A percentile compares a stretch with the other conserved stretches of the same genome.
phyloP scores from a whole-genome alignment of 92 coral and sea anemone genomes.

The Bergia puertoricense region DNA sequence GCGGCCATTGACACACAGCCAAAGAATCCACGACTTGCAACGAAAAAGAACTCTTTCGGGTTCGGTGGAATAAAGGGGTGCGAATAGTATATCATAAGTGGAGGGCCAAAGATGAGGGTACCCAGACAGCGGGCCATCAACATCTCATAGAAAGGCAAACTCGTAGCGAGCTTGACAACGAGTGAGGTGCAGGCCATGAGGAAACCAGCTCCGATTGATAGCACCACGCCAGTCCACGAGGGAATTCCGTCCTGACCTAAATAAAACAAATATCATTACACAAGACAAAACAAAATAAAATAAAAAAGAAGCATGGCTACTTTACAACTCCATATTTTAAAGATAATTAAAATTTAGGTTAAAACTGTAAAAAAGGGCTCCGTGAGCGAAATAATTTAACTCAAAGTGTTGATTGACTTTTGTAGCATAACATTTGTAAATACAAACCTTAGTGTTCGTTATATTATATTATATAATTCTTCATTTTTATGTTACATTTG shows the following conservation, averaged over 20 bases:
- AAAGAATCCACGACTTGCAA: conserved; percentile 38
- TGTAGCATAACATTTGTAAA: no score
- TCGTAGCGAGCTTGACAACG: conserved; percentile 10
- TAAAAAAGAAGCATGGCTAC: no score
- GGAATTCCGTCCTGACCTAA: not conserved
- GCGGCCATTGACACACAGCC: conserved; percentile 43
- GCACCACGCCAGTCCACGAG: conserved; percentile 22
- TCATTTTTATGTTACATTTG: no score
- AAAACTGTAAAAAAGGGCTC: no score
- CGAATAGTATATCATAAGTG: conserved; percentile 25
- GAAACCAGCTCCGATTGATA: conserved; percentile 10
- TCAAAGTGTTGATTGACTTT: no score
- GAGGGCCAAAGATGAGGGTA: conserved; percentile 37
- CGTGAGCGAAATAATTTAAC: no score
- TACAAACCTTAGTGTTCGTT: no score
- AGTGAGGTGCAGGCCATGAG: conserved; percentile 39
- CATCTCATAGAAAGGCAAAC: conserved; percentile 42
- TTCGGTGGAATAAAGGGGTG: conserved; percentile 25
- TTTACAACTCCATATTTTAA: no score
- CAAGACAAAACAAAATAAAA: no score
- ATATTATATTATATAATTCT: no score
- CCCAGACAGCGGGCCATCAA: conserved; percentile 37
- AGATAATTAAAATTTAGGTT: no score
- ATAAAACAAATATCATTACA: not conserved
- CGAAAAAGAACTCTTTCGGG: conserved; percentile 11